These are phyloP conservation scores for Spatula clypeata DNA, from an alignment of 2,797 vertebrate genomes.

Conservation along the genomic window DNA sequence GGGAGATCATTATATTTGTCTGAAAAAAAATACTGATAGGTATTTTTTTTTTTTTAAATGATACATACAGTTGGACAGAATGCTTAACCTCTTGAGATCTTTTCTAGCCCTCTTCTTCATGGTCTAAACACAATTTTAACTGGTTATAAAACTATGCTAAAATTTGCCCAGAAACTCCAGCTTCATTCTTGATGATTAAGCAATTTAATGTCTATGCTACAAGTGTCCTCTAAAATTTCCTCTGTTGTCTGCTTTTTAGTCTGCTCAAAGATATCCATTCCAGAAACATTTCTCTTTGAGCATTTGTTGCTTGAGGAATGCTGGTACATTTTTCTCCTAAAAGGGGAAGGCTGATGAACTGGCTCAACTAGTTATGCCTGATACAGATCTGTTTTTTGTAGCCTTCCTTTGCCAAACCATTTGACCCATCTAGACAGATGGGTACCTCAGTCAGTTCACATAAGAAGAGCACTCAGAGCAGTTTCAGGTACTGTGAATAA, in stretches of 20 bases:
- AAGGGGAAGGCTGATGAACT: neutral
- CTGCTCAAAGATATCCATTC: neutral
- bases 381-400: neutral
- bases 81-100: neutral
- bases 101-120: neutral
- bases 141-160: neutral
- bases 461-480: neutral
- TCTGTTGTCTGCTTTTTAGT: neutral
- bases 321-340: neutral
- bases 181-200: neutral
- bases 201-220: neutral
- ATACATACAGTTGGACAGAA: fast-evolving
- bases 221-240: neutral
- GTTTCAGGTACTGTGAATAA: neutral
- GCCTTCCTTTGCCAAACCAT: neutral
- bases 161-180: neutral
- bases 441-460: neutral
- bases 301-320: neutral
- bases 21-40: neutral
- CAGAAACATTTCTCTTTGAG: neutral
- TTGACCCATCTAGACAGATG: neutral
- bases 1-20: neutral
- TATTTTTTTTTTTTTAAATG: neutral
- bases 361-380: neutral
- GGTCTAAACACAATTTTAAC: neutral